Base-by-base conservation (phyloP, 2,797 vertebrate genomes). In the Mus caroli region DNA sequence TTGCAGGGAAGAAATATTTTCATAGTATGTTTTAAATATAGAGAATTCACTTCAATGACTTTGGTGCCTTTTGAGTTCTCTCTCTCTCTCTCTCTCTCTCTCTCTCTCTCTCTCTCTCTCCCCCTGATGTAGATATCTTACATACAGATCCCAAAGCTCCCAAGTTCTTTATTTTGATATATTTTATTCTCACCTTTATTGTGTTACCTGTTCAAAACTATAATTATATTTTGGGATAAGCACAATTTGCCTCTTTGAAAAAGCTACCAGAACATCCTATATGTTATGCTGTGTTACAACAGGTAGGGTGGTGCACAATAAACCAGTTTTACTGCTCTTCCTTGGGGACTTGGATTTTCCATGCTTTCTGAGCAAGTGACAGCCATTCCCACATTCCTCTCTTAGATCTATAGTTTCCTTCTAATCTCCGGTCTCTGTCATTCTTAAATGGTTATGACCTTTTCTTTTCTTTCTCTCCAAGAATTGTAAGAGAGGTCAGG, bases 121-220 rank as follows among this genome's bases (percentile, higher is more conserved):
- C 62, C 13, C 5, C 64, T 17, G 6, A 24, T 87, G 0, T 67
- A 87, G 52, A 77, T 82, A 88, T 64, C 46, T 60, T 78, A 71
- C 76, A 20, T 76, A 43, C 22, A 92, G 76, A 50, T 24, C 2
- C 52, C 15, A 43, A 24, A 92, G 76, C 56, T 24, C 2, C 52
- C 15, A 43, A 24, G 56, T 62, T 92, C 15, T 87, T 92, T 84
- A 40, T 79, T 91, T 90, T 94, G 91, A 4, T 82, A 19, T 79
- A 58, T 83, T 94, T 88, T 62, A 83, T 73, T 94, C 82, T 67
- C 62, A 92, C 7, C 43, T 10, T 46, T 87, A 64, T 43, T 79
- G 24, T 24, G 22, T 37, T 73, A 79, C 26, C 19, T 62, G 11
- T 50, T 91, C 43, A 76, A n/a, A 82, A 20, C 60, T 73, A 83